Conservation (phyloP, 2,797 vertebrate species). For the Chiloscyllium punctatum region DNA sequence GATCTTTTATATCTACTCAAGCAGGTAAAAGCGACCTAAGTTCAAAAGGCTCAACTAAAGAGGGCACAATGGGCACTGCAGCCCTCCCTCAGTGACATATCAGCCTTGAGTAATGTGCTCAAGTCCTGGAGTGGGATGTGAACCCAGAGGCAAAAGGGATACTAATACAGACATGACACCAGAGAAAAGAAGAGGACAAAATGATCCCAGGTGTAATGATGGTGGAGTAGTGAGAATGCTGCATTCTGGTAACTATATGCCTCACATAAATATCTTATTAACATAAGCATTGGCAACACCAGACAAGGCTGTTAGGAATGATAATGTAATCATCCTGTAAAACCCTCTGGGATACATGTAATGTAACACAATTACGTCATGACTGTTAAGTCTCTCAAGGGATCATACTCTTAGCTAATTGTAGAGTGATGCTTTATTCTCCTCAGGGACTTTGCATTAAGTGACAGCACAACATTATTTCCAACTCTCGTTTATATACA, state of each 20-base stretch:
- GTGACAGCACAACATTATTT: background rate
- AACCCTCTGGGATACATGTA: background rate
- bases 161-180: no score
- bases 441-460: background rate
- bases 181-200: background rate
- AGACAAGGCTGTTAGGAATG: background rate
- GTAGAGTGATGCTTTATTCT: background rate
- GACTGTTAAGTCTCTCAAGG: background rate
- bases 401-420: background rate
- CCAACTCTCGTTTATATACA: background rate
- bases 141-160: background rate
- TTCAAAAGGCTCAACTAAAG: no score
- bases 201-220: background rate
- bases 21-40: no score
- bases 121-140: no score
- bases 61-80: no score
- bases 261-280: background rate
- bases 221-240: background rate
- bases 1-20: no score
- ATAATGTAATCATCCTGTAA: background rate
- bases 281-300: background rate
- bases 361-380: background rate
- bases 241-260: background rate
- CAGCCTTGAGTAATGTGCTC: background rate
- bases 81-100: background rate